Evolutionary conservation across 2,113 vertebrate genomes (phyloP).

Genomic region (Charadrius vociferus): DNA sequence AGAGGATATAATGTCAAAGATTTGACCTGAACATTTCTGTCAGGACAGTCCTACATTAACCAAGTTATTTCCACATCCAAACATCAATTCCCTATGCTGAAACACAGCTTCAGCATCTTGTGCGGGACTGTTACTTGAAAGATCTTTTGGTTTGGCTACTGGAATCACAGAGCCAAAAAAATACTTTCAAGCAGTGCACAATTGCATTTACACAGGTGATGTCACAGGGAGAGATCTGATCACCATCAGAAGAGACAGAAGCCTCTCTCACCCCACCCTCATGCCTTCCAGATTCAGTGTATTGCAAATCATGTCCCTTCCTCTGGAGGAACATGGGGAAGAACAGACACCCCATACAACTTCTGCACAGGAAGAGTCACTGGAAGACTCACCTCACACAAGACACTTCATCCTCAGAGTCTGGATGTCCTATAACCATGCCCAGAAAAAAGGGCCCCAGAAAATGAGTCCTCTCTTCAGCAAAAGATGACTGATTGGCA

Average conservation of each 20-base stretch:
- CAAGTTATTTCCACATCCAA: not conserved
- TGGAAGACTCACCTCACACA: not conserved
- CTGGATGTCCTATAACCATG: not conserved
- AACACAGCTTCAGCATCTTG: not conserved
- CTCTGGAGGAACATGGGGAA: not conserved
- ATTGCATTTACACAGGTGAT: not conserved
- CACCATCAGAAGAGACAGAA: not conserved
- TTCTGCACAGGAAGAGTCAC: not conserved
- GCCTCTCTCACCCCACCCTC: not conserved
- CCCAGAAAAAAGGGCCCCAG: not conserved
- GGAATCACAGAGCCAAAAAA: not conserved
- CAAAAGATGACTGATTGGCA: not conserved
- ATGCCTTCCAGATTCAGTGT: rapidly evolving
- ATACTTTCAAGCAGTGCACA: not conserved
- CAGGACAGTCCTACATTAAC: not conserved
- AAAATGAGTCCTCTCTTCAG: not conserved
- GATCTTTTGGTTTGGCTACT: not conserved
- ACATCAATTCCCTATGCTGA: not conserved
- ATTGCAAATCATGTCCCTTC: not conserved
- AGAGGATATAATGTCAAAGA: not conserved
- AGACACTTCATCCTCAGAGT: not conserved
- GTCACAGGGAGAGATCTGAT: not conserved
- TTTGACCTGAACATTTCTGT: not conserved
- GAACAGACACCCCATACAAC: not conserved
- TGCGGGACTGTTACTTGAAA: not conserved